These are phyloP conservation scores for Xiphophorus couchianus DNA, from an alignment of 2,113 vertebrate genomes.

Conservation along the genomic window DNA sequence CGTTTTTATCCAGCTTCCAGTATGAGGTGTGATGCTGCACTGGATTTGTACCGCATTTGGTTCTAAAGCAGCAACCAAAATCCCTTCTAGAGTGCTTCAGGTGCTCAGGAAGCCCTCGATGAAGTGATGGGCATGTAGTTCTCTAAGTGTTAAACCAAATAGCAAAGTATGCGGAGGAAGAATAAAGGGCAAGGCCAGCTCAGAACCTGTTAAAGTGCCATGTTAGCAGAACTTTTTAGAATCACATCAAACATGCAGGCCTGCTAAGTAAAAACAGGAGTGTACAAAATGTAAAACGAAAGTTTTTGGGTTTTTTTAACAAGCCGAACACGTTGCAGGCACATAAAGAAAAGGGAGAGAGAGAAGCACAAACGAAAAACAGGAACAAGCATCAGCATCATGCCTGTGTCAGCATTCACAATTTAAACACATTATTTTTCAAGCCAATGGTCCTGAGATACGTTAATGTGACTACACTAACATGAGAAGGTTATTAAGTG, in stretches of 20 bases:
- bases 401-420: constrained; percentile 59
- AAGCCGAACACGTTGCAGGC: constrained; percentile 70
- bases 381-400: constrained; percentile 67
- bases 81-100: not conserved
- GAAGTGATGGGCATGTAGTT: constrained; percentile 19
- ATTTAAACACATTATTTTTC: constrained; percentile 51
- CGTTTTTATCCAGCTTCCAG: constrained; percentile 11
- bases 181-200: constrained; percentile 40
- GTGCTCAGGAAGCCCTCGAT: constrained; percentile 13
- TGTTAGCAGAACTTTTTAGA: constrained; percentile 66
- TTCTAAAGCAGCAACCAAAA: constrained; percentile 26
- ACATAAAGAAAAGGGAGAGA: constrained; percentile 18
- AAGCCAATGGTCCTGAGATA: constrained; percentile 38
- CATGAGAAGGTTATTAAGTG: constrained; percentile 17
- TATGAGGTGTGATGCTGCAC: constrained; percentile 20
- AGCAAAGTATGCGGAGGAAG: constrained; percentile 37
- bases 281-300: constrained; percentile 59
- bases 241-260: constrained; percentile 67
- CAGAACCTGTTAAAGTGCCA: constrained; percentile 40
- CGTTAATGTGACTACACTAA: constrained; percentile 6
- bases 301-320: constrained; percentile 40
- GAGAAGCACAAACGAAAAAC: constrained; percentile 50
- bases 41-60: constrained; percentile 27
- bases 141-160: constrained; percentile 35
- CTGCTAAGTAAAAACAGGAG: constrained; percentile 70